phyloP scores from a whole-genome alignment of 2,797 vertebrate genomes.

The Triplophysa bombifrons region DNA sequence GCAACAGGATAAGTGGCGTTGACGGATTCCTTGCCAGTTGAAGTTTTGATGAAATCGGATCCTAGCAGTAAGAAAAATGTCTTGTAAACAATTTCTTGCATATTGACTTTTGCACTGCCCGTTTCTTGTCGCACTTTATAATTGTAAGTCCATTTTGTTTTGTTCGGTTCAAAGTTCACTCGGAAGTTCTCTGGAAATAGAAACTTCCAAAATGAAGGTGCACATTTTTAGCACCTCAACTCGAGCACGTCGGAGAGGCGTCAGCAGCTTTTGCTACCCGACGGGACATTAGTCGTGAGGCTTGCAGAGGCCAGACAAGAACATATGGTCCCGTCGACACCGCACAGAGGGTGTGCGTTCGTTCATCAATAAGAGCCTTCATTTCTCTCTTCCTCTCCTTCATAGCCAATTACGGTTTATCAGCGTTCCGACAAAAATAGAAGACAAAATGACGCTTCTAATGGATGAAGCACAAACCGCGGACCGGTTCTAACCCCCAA shows the following conservation, averaged over 20 bases:
- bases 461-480: conserved; percentile 95
- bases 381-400: conserved; percentile 67
- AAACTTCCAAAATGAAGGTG: conserved; percentile 16
- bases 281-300: conserved; percentile 60
- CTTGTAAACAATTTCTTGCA: too few species aligned
- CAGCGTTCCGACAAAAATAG: conserved; percentile 98
- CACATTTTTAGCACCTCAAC: conserved; percentile 53
- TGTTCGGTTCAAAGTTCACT: conserved; percentile 13
- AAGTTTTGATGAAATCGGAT: conserved; percentile 98
- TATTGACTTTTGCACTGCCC: too few species aligned
- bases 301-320: conserved; percentile 61
- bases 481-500: conserved; percentile 70
- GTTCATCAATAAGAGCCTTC: conserved; percentile 73
- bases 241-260: conserved; percentile 23
- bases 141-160: conserved; percentile 2
- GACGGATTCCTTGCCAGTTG: conserved; percentile 93
- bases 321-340: conserved; percentile 68
- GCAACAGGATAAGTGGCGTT: conserved; percentile 93
- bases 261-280: conserved; percentile 44
- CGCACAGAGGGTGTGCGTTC: conserved; percentile 64
- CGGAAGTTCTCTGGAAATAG: conserved; percentile 34
- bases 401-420: conserved; percentile 88
- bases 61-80: conserved; percentile 71
- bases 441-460: conserved; percentile 95
- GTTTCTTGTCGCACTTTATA: neutral